Conservation (phyloP, 2,113 vertebrate genomes). For the Epinephelus fuscoguttatus region DNA sequence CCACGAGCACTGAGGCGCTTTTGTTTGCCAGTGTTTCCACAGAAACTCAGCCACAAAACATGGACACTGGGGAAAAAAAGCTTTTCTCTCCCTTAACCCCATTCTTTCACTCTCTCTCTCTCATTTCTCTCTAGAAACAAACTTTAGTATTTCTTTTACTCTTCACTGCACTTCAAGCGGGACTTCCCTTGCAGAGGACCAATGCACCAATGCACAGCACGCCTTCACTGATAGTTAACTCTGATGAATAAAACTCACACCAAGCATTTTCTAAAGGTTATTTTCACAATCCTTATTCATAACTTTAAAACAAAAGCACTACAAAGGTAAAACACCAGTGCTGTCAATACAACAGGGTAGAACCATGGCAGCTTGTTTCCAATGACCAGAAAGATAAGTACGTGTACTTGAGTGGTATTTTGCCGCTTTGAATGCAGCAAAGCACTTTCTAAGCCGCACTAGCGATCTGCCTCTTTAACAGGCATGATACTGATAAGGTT, state of each 20-base stretch:
- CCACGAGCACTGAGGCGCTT: conserved; percentile 80
- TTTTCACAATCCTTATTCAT: background rate
- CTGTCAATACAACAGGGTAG: conserved; percentile 5
- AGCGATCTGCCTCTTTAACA: conserved; percentile 62
- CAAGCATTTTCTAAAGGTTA: background rate
- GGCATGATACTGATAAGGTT: conserved; percentile 65
- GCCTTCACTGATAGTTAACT: conserved; percentile 38
- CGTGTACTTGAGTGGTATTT: conserved; percentile 49
- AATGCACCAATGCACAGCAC: conserved; percentile 44
- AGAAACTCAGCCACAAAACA: conserved; percentile 79
- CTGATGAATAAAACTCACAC: conserved; percentile 1
- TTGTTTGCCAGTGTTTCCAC: conserved; percentile 85
- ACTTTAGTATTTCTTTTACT: conserved; percentile 54
- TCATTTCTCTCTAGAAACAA: conserved; percentile 50
- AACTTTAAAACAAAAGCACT: conserved; percentile 24
- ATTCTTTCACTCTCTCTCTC: conserved; percentile 49
- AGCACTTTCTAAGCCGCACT: conserved; percentile 46
- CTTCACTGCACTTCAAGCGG: conserved; percentile 8
- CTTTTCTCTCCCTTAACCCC: conserved; percentile 55
- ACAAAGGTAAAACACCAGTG: background rate
- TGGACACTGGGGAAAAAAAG: conserved; percentile 71
- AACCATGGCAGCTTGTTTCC: conserved; percentile 16
- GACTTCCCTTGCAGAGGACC: conserved; percentile 31
- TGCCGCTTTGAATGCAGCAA: conserved; percentile 38
- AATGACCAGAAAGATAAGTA: conserved; percentile 39